Conservation (phyloP, 2,888 invertebrate species). For the Andrena minutula region DNA sequence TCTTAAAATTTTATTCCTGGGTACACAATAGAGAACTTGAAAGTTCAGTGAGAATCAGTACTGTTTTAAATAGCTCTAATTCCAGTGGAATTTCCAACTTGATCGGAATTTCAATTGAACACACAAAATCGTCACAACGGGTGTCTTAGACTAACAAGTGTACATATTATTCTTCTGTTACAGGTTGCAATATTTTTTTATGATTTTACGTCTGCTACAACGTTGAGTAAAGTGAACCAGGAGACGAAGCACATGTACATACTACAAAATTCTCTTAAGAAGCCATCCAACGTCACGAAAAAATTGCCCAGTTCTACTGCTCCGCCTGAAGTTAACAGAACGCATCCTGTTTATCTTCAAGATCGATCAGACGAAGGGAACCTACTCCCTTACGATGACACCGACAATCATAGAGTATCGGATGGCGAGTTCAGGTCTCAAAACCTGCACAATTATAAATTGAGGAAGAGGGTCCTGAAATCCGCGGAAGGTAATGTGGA, state of each 20-base stretch:
- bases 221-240: constrained; percentile 78
- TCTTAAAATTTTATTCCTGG: not conserved
- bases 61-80: not conserved
- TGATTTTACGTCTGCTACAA: constrained; percentile 82
- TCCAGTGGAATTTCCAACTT: not conserved
- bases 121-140: no score
- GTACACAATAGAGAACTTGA: not conserved
- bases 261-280: constrained; percentile 79
- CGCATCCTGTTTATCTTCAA: constrained; percentile 65
- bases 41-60: not conserved
- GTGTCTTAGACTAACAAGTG: not conserved
- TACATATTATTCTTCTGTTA: not conserved
- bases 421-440: constrained; percentile 74
- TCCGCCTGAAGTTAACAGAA: constrained; percentile 43
- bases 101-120: no score
- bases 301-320: constrained; percentile 53
- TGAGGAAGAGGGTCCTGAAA: constrained; percentile 74
- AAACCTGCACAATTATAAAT: constrained; percentile 78
- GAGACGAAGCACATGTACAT: constrained; percentile 83
- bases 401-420: constrained; percentile 3
- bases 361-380: constrained; percentile 75
- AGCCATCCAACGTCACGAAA: constrained; percentile 65
- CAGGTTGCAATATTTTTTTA: constrained; percentile 82
- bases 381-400: constrained; percentile 35
- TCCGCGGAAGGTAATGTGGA: constrained; percentile 63